Base-by-base conservation (phyloP, 2,113 vertebrate species). In the Bos javanicus region DNA sequence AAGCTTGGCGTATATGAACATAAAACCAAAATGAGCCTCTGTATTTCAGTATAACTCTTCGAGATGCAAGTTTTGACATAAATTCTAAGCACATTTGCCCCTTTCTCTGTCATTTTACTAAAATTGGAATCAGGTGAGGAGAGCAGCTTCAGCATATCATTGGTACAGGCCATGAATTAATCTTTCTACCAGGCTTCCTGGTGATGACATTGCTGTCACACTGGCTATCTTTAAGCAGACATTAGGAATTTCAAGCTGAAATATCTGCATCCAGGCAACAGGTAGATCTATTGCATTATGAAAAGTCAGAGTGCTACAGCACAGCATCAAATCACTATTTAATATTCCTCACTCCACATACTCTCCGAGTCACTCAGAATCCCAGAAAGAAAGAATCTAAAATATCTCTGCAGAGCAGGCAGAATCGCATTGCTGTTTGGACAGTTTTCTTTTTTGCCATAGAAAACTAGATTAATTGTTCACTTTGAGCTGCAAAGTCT, bases 391-490 rank as follows among this genome's bases (percentile, higher is more conserved):
- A 91, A 83, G 59, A 48, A 67, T 10, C 33, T 48, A 50, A 48
- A 85, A 54, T 64, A 87, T 30, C 50, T 84, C 88, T 52, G 19
- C 67, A 84, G 19, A 89, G 36, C 64, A 78, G 43, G 71, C 19
- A 82, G 67, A 91, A 43, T 64, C 7, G 3, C 60, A n/a, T 0
- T 91, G 11, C 48, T 84, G 13, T 59, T 95, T 50, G 76, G n/a
- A 84, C 28, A 36, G 60, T 90, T 88, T 39, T 48, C 25, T 82
- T 54, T 59, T 86, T 67, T 39, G 30, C 43, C 57, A 36, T 14
- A 57, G 60, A 95, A 95, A 96, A 71, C 21, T 76, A 71, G 92
- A 64, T 59, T 89, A 91, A 85, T 62, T 87, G 46, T 62, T 91
- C 60, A 36, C 36, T 95, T 95, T 52, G 14, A 84, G 82, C 43